phyloP scores from a whole-genome alignment of 2,797 vertebrate genomes.

The Acridotheres tristis region DNA sequence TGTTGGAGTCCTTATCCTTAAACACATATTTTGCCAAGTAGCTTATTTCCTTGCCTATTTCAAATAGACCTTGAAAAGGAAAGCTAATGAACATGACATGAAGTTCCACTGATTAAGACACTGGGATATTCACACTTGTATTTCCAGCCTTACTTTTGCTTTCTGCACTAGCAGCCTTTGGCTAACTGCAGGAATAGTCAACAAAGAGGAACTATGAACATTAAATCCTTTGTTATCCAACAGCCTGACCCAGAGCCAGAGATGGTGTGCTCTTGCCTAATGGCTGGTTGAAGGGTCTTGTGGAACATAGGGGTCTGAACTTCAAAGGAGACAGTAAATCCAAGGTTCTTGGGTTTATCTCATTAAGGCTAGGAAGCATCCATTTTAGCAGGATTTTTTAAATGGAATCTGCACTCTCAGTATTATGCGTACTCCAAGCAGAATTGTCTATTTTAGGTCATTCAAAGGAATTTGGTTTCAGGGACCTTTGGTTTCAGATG shows the following conservation, averaged over 20 bases:
- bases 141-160: neutral
- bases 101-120: neutral
- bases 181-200: neutral
- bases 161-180: neutral
- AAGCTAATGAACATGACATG: neutral
- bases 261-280: neutral
- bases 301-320: neutral
- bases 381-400: neutral
- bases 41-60: neutral
- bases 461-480: neutral
- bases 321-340: neutral
- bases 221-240: neutral
- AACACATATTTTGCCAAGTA: neutral
- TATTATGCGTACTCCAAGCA: neutral
- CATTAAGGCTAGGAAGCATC: neutral
- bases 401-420: neutral
- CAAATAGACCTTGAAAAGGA: neutral
- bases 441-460: neutral
- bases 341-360: neutral
- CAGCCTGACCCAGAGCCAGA: neutral
- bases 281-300: neutral
- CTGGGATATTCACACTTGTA: neutral
- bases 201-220: neutral
- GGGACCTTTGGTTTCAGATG: neutral
- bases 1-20: neutral